A percentile compares a stretch with the other conserved stretches of the same genome.
Conservation (phyloP, 2,888 invertebrate species). For the Exephanes ischioxanthus region DNA sequence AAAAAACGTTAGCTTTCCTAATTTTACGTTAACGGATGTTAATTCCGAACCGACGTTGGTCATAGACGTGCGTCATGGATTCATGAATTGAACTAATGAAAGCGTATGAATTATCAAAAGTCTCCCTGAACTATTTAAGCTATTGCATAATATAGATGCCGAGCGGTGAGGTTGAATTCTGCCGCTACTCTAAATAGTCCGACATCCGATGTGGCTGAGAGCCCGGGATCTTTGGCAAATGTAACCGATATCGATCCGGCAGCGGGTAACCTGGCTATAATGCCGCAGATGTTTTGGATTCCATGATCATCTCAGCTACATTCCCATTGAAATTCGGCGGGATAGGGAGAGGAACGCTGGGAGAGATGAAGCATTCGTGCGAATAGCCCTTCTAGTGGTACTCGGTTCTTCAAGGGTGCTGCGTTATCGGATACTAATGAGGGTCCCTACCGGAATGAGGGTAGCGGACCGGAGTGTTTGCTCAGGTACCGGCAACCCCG, state of each 20-base stretch:
- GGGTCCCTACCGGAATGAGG: slow-evolving; percentile 37
- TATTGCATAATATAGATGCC: slow-evolving; percentile 1
- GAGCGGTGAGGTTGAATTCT: slow-evolving; percentile 18
- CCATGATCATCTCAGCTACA: slow-evolving; percentile 37
- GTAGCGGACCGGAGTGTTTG: slow-evolving; percentile 28
- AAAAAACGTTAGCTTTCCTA: not conserved
- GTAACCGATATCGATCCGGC: slow-evolving; percentile 26
- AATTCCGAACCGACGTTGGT: not conserved
- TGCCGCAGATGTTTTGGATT: slow-evolving; percentile 31
- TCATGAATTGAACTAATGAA: not conserved
- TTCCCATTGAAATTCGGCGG: slow-evolving; percentile 12
- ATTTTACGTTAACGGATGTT: not conserved
- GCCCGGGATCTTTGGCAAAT: slow-evolving; percentile 23
- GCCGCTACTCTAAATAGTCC: slow-evolving; percentile 10
- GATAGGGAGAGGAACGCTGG: slow-evolving; percentile 10
- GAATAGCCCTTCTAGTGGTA: slow-evolving; percentile 29
- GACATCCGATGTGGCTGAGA: slow-evolving; percentile 3
- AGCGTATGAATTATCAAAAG: not conserved
- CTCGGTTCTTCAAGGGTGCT: slow-evolving; percentile 43
- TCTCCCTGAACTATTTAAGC: not conserved
- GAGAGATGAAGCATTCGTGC: slow-evolving; percentile 25
- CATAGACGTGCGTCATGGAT: not conserved
- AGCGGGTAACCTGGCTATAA: not conserved
- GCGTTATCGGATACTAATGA: slow-evolving; percentile 54
- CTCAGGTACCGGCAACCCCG: slow-evolving; percentile 8